A percentile compares a stretch with the other conserved stretches of the same genome.
Conservation (phyloP, 2,888 invertebrate species). For the Pseudococcus longispinus region DNA sequence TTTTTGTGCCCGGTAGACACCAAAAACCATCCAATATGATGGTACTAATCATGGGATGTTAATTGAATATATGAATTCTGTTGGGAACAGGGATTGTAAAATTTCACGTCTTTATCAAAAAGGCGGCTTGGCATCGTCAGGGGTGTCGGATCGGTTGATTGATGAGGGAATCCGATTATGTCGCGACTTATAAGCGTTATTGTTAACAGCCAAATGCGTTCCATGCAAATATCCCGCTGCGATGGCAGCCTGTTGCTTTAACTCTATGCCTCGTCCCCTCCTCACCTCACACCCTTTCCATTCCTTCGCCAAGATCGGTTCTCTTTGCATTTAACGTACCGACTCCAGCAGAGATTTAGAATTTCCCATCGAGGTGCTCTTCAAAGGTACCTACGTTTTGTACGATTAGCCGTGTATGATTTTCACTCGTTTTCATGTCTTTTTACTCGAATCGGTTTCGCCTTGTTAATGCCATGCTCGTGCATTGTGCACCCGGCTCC, state of each 20-base stretch:
- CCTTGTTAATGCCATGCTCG: neutral
- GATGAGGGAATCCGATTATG: constrained; percentile 34
- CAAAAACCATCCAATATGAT: too few relatives aligned
- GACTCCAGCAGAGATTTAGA: neutral
- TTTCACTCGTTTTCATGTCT: neutral
- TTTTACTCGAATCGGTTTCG: neutral
- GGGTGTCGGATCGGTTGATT: neutral
- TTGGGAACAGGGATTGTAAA: neutral
- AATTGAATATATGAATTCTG: neutral
- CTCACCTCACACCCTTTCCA: neutral
- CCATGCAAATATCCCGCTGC: constrained; percentile 22
- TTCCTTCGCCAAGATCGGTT: neutral
- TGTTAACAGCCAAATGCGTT: constrained; percentile 28
- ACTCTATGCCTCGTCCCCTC: neutral
- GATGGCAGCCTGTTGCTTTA: constrained; percentile 7
- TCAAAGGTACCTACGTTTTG: constrained; percentile 1
- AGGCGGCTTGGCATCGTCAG: neutral
- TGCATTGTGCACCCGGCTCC: neutral
- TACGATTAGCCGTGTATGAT: neutral
- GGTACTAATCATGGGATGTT: neutral
- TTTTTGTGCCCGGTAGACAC: too few relatives aligned
- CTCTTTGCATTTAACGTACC: neutral
- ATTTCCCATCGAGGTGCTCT: neutral
- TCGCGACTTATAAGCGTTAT: constrained; percentile 28
- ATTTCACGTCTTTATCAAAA: neutral